Base-by-base conservation (phyloP, 2,797 vertebrate genomes). In the Antennarius maculatus region DNA sequence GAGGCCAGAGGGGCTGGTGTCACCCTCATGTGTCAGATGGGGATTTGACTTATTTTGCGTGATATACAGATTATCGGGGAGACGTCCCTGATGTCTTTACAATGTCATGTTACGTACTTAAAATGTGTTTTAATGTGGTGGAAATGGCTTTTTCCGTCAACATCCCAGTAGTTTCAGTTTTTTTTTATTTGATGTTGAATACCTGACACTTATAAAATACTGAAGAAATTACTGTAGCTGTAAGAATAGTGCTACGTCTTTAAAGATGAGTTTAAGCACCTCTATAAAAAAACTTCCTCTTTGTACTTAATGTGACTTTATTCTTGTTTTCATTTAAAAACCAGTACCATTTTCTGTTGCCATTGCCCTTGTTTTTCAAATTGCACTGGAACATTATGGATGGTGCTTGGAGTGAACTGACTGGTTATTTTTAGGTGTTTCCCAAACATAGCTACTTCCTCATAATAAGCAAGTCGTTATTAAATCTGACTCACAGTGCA, bases 1-100 rank as follows among this genome's bases (percentile, higher is more conserved):
- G 51, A 85, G 81, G 76, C 80, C 63, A 70, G 71, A 73, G 79
- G 80, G 67, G 55, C 75, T 74, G 69, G 34, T 85, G 70, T 80
- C 82, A 43, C 34, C 6, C 74, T 88, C 84, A 84, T 71, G 46
- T 60, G 8, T 70, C 76, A 29, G 80, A 74, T 61, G 53, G 74
- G 43, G 42, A 15, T 34, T 34, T 34, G 31, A 8, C 31, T 34
- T 34, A 34, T 34, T 34, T 5, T 34, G 1, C 31, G 7, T 5
- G 7, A 34, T 34, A 8, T 34, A 23, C 23, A 23, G 1, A 34
- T 34, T 34, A 34, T 8, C 7, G 11, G 37, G 37, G 41, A 42
- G 41, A 42, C 11, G 41, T 42, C 4, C 41, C 41, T 42, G 23
- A 23, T 23, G 37, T 39, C 1, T 39, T 11, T 42, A 42, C 10